Percentiles rank a stretch among this genome's conserved stretches.
Conservation (phyloP, 2,113 vertebrate species). For the Tupaia chinensis region DNA sequence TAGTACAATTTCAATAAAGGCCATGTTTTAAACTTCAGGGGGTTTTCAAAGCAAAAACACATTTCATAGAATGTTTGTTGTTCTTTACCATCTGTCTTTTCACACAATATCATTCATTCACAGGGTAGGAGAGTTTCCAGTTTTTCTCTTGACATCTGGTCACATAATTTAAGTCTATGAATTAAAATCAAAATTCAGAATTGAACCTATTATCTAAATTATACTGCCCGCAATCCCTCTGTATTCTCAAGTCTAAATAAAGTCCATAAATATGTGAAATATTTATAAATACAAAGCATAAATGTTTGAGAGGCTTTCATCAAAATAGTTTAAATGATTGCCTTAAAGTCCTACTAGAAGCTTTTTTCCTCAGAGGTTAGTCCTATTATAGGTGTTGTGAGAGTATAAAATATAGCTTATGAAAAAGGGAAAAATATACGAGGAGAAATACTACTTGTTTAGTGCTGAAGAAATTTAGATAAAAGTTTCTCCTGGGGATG, state of each 20-base stretch:
- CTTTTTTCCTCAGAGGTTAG: background rate
- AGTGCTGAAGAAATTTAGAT: background rate
- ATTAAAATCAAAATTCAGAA: constrained; percentile 60
- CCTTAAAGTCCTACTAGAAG: constrained; percentile 7
- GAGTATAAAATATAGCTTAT: background rate
- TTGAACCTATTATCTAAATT: constrained; percentile 31
- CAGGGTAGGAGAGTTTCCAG: background rate
- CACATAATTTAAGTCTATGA: constrained; percentile 58
- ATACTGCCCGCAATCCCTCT: background rate
- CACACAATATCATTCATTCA: constrained; percentile 38
- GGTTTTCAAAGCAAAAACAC: constrained; percentile 46
- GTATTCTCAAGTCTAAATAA: background rate
- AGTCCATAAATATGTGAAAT: background rate
- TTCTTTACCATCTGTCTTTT: constrained; percentile 59
- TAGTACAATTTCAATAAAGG: constrained; percentile 47
- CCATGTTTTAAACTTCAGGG: constrained; percentile 23
- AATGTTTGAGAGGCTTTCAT: constrained; percentile 19
- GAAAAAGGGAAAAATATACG: background rate
- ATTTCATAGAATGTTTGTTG: constrained; percentile 35
- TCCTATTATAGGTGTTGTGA: background rate
- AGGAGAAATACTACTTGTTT: background rate
- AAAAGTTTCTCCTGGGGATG: background rate
- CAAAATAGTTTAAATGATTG: constrained; percentile 21
- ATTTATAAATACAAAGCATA: constrained; percentile 26
- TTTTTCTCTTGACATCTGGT: constrained; percentile 39